Evolutionary conservation across 2,113 vertebrate species (phyloP).

Genomic region (Platysteira castanea): DNA sequence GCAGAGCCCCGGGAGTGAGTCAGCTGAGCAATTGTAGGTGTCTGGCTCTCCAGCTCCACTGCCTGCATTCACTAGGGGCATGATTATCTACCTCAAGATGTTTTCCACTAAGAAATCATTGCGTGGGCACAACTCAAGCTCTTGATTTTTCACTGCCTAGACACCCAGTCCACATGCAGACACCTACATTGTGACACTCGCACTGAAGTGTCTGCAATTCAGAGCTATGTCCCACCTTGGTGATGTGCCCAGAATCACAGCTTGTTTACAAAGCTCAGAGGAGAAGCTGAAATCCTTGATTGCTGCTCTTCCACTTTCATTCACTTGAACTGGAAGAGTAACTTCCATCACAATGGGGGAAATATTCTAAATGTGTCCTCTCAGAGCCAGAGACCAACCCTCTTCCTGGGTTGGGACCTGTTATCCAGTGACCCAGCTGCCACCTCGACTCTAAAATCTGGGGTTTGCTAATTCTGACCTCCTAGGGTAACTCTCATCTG

Average conservation of each 20-base stretch:
- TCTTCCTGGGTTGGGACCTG: neutral
- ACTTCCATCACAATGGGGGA: neutral
- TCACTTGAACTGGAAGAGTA: neutral
- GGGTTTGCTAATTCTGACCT: neutral
- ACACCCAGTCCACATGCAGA: conserved; percentile 33
- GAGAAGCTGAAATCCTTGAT: neutral
- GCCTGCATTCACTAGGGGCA: conserved; percentile 11
- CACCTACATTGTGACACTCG: neutral
- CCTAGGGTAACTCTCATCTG: neutral
- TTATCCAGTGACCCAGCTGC: neutral
- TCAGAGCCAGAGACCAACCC: neutral
- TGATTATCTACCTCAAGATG: neutral
- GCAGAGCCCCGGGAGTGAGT: neutral
- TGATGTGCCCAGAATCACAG: neutral
- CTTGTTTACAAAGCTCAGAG: neutral
- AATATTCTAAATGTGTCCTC: neutral
- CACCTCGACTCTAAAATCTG: neutral
- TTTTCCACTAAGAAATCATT: conserved; percentile 21
- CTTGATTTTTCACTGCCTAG: conserved; percentile 51
- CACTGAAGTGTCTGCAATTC: neutral
- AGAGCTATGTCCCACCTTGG: neutral
- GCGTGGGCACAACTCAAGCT: conserved; percentile 18
- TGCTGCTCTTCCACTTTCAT: neutral
- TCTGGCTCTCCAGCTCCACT: conserved; percentile 13
- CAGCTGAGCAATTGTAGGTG: conserved; percentile 29